phyloP scores from a whole-genome alignment of 2,113 vertebrate genomes.

The Neomonachus schauinslandi region DNA sequence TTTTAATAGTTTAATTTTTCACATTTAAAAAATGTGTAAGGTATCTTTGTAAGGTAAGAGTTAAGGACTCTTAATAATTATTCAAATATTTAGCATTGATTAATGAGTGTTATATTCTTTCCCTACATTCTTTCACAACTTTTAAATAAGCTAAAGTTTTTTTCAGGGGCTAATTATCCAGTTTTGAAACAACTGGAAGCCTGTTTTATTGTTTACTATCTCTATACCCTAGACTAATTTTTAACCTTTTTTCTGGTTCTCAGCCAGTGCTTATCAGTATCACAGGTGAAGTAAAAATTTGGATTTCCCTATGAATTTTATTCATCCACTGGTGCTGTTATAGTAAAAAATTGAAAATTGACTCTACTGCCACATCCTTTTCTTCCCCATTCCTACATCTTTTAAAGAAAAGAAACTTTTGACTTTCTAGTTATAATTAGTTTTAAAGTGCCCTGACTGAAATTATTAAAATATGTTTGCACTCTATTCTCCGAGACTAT shows the following conservation, averaged over 20 bases:
- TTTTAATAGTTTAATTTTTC: slow-evolving; percentile 2
- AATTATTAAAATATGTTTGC: slow-evolving; percentile 48
- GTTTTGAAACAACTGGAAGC: slow-evolving; percentile 6
- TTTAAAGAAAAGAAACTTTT: slow-evolving; percentile 18
- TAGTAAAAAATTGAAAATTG: not conserved
- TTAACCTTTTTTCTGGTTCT: not conserved
- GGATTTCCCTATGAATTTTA: slow-evolving; percentile 17
- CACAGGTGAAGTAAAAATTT: slow-evolving; percentile 32
- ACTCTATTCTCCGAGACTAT: not conserved
- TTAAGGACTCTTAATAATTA: not conserved
- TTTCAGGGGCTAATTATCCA: not conserved
- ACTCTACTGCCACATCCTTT: not conserved
- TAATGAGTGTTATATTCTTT: not conserved
- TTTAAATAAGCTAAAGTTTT: not conserved
- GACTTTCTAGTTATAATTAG: not conserved
- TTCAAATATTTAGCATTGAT: not conserved
- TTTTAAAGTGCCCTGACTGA: slow-evolving; percentile 45
- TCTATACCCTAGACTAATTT: not conserved
- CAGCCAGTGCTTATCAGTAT: not conserved
- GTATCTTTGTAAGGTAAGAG: not conserved
- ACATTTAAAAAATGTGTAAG: not conserved
- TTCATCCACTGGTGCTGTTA: not conserved
- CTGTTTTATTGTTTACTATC: not conserved
- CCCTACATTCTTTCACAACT: not conserved
- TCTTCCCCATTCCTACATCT: not conserved